Percentiles rank a stretch among this genome's conserved stretches.
phyloP scores from a whole-genome alignment of 1,140 invertebrate species.

The Drosophila triauraria region DNA sequence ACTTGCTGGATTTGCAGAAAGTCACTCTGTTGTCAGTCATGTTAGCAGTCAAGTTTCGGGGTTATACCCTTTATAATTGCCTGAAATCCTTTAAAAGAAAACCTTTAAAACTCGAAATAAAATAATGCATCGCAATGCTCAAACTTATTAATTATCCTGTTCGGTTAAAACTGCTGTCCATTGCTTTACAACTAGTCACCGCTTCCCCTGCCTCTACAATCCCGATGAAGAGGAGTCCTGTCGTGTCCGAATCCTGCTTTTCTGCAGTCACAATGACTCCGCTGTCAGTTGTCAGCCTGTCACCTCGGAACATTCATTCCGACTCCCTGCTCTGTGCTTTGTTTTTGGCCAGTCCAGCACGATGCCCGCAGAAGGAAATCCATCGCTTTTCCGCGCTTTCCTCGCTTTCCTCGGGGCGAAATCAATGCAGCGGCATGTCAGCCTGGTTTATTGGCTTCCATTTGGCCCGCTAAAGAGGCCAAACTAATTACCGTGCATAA shows the following conservation, averaged over 20 bases:
- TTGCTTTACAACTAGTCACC: neutral
- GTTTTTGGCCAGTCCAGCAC: constrained; percentile 51
- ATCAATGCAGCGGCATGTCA: constrained; percentile 65
- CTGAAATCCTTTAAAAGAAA: too few relatives aligned
- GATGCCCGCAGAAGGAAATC: constrained; percentile 15
- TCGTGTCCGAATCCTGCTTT: constrained; percentile 45
- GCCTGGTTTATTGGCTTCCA: constrained; percentile 49
- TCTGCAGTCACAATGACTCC: constrained; percentile 57
- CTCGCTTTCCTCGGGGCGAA: constrained; percentile 41
- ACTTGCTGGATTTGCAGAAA: constrained; percentile 5
- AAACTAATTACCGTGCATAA: constrained; percentile 80
- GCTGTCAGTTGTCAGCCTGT: constrained; percentile 26
- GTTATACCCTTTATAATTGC: neutral
- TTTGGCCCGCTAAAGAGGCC: constrained; percentile 67
- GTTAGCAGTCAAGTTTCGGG: neutral
- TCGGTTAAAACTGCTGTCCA: neutral
- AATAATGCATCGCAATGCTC: neutral
- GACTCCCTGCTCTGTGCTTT: constrained; percentile 64
- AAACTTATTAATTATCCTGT: neutral
- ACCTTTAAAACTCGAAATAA: neutral
- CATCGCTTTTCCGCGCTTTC: constrained; percentile 33
- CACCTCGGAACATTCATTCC: constrained; percentile 65
- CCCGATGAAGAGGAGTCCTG: constrained; percentile 21
- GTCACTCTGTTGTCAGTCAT: constrained; percentile 13
- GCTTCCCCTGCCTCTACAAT: neutral